Percentiles rank a stretch among this genome's conserved stretches.
These are phyloP conservation scores for Cyphomyrmex costatus DNA, from an alignment of 1,140 invertebrate species.

Conservation along the genomic window DNA sequence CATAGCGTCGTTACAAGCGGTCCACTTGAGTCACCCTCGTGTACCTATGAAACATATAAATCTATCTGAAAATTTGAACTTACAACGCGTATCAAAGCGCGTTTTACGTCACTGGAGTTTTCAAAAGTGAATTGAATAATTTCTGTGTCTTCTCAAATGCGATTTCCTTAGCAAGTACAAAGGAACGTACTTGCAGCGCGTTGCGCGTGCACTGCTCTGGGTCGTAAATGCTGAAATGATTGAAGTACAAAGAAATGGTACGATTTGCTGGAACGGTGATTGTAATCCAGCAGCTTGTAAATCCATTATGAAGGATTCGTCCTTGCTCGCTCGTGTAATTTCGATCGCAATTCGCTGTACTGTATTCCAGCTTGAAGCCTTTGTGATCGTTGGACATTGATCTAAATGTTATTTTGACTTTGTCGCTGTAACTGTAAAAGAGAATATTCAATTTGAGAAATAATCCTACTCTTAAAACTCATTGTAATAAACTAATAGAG, in stretches of 20 bases:
- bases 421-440: constrained; percentile 77
- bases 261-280: constrained; percentile 88
- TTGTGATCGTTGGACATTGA: constrained; percentile 80
- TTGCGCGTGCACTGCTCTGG: constrained; percentile 81
- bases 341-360: constrained; percentile 88
- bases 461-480: neutral
- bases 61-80: neutral
- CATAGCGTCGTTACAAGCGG: constrained; percentile 83
- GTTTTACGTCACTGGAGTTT: neutral
- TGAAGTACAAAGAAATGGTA: constrained; percentile 90
- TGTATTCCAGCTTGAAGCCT: constrained; percentile 87
- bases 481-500: neutral
- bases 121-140: constrained; percentile 13
- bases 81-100: neutral
- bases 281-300: constrained; percentile 87
- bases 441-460: neutral
- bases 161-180: constrained; percentile 74
- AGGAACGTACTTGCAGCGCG: constrained; percentile 78
- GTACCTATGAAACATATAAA: constrained; percentile 83
- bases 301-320: constrained; percentile 87
- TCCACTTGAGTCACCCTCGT: constrained; percentile 86
- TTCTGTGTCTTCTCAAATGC: neutral
- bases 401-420: constrained; percentile 86
- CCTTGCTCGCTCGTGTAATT: constrained; percentile 91
- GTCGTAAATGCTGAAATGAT: constrained; percentile 82